Evolutionary conservation across 2,797 vertebrate genomes (phyloP).

Genomic region (Rhadinocentrus ornatus): DNA sequence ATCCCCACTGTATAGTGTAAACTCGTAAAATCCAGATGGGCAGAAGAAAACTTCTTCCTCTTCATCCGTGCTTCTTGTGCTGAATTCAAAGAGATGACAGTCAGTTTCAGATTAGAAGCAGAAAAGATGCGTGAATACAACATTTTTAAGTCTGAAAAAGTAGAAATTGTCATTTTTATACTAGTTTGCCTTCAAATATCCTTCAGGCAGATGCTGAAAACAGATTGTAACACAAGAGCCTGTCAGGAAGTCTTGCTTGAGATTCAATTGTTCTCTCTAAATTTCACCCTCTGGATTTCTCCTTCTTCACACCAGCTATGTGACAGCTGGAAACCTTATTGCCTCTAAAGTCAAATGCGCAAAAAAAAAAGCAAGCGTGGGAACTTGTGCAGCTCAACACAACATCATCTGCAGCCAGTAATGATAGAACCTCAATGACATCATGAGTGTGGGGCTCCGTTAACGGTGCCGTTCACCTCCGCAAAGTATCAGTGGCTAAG

Average conservation of each 20-base stretch:
- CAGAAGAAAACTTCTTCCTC: too few species aligned
- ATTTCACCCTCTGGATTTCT: conserved; percentile 34
- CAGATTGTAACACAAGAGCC: conserved; percentile 46
- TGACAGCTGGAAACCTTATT: conserved; percentile 48
- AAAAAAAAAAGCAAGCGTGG: conserved; percentile 65
- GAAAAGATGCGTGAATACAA: conserved; percentile 20
- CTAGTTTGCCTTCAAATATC: conserved; percentile 41
- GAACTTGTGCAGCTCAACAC: conserved; percentile 59
- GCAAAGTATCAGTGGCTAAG: conserved; percentile 76
- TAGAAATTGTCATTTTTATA: not conserved
- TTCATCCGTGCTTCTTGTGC: too few species aligned
- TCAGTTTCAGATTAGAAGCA: conserved; percentile 1
- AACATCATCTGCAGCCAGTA: conserved; percentile 72
- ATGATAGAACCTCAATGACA: conserved; percentile 81
- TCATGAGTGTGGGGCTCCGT: conserved; percentile 69
- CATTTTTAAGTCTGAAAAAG: conserved; percentile 11
- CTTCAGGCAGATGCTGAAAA: conserved; percentile 41
- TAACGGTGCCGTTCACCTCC: conserved; percentile 63
- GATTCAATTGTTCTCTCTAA: conserved; percentile 21
- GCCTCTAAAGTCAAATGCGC: conserved; percentile 45
- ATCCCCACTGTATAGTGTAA: too few species aligned
- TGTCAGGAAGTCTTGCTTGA: conserved; percentile 48
- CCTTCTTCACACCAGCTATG: conserved; percentile 28
- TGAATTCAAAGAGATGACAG: conserved; percentile 3
- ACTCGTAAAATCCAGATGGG: conserved; percentile 35